These are phyloP conservation scores for Phorcus lineatus DNA, from an alignment of 2,888 invertebrate species.

Conservation along the genomic window DNA sequence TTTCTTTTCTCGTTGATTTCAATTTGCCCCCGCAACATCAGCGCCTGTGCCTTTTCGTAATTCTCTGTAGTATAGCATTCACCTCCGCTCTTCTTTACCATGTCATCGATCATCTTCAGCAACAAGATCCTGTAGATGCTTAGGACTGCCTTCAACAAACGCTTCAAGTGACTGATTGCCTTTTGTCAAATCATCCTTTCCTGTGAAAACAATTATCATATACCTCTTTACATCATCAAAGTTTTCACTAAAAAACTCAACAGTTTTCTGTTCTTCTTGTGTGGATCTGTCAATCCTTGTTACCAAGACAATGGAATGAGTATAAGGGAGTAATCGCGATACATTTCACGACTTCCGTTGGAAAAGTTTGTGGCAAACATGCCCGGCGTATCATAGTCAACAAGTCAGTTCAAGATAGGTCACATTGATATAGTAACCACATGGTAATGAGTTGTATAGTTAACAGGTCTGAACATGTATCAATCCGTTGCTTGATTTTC, in stretches of 20 bases:
- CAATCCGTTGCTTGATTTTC: too few species aligned
- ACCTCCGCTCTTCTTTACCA: not conserved
- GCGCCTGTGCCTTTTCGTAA: not conserved
- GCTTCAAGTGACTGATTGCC: not conserved
- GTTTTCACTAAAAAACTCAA: not conserved
- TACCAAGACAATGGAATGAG: not conserved
- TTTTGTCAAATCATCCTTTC: not conserved
- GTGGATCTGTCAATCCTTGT: not conserved
- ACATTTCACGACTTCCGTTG: not conserved
- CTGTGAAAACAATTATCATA: not conserved
- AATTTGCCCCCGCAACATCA: not conserved
- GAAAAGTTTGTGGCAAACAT: not conserved
- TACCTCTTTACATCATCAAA: not conserved
- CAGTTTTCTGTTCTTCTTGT: not conserved
- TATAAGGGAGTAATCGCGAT: not conserved
- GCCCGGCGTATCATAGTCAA: not conserved
- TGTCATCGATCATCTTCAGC: not conserved
- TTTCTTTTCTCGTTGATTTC: not conserved
- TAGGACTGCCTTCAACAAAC: not conserved
- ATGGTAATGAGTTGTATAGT: too few species aligned
- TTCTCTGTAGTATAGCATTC: not conserved
- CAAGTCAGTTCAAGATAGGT: too few species aligned
- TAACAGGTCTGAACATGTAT: too few species aligned
- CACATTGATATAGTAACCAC: too few species aligned
- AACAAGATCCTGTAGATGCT: not conserved